Evolutionary conservation across 37 sponge, comb jelly and placozoan genomes (phyloP).

Genomic region (Hexactinellida sp.): DNA sequence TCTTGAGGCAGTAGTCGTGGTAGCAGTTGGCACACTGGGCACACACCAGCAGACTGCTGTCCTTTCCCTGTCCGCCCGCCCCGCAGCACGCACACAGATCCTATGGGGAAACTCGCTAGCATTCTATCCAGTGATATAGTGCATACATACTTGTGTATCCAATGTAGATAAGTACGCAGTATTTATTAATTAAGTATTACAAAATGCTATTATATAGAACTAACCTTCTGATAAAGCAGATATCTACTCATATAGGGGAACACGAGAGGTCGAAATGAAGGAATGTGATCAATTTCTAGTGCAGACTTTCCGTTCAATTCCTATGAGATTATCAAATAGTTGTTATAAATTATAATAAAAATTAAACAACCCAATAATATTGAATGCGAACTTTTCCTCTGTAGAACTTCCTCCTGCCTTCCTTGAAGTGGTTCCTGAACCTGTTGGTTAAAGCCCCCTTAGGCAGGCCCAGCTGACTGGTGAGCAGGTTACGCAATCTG

Average conservation of each 20-base stretch:
- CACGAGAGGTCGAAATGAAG: background rate
- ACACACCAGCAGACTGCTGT: background rate
- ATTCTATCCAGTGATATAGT: no score
- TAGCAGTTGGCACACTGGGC: background rate
- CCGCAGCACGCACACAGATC: conserved; percentile 7
- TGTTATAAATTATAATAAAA: background rate
- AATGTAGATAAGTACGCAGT: no score
- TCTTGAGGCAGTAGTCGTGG: conserved; percentile 9
- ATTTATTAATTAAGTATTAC: no score
- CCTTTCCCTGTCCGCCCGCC: background rate
- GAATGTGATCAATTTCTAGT: background rate
- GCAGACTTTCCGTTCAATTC: background rate
- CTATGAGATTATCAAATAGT: background rate
- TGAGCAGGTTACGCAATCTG: conserved; percentile 12
- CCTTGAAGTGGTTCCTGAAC: background rate
- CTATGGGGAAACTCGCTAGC: no score
- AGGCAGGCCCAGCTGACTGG: conserved; percentile 16
- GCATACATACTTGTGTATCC: no score
- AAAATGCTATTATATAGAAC: background rate
- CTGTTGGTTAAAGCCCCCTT: background rate
- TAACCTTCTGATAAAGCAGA: conserved; percentile 7
- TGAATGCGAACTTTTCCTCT: background rate
- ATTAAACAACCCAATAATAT: background rate
- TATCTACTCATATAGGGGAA: conserved; percentile 10
- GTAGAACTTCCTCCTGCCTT: conserved; percentile 1